Evolutionary conservation across 2,797 vertebrate species (phyloP).

Genomic region (Sphenopsis melanotis): DNA sequence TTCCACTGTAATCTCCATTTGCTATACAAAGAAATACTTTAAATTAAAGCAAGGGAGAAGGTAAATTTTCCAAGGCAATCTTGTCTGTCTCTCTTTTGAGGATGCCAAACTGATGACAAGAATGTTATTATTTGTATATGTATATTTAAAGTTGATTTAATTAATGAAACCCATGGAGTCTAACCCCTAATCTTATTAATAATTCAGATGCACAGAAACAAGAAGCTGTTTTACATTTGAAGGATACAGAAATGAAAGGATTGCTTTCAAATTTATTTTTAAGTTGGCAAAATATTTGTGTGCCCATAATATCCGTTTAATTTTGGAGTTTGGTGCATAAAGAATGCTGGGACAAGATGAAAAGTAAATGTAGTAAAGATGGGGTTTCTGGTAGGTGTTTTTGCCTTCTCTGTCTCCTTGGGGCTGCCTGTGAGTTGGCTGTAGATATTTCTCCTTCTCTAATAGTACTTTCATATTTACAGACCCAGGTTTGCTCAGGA

Average conservation of each 20-base stretch:
- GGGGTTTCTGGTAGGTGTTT: not conserved
- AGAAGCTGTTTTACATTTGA: slow-evolving; percentile 16
- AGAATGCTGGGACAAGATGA: not conserved
- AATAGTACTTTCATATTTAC: not conserved
- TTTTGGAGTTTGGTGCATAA: slow-evolving; percentile 9
- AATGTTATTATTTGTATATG: not conserved
- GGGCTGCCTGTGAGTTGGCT: not conserved
- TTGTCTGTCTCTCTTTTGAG: not conserved
- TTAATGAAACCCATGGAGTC: slow-evolving; percentile 15
- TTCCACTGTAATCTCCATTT: not conserved
- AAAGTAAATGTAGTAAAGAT: not conserved
- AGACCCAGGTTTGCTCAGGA: not conserved
- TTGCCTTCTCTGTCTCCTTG: not conserved
- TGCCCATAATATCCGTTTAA: slow-evolving; percentile 1
- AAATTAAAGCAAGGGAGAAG: not conserved
- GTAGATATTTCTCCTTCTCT: not conserved
- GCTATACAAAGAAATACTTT: not conserved
- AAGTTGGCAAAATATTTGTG: slow-evolving; percentile 35
- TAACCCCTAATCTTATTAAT: slow-evolving; percentile 19
- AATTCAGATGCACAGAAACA: slow-evolving; percentile 14
- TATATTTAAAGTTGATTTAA: slow-evolving; percentile 36
- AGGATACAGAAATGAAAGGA: slow-evolving; percentile 21
- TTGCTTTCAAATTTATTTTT: slow-evolving; percentile 49
- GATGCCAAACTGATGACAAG: slow-evolving; percentile 3
- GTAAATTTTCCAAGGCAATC: slow-evolving; percentile 2